Percentiles rank a stretch among this genome's conserved stretches.
phyloP scores from a whole-genome alignment of 2,888 invertebrate species.

The Ophion ventricosus region DNA sequence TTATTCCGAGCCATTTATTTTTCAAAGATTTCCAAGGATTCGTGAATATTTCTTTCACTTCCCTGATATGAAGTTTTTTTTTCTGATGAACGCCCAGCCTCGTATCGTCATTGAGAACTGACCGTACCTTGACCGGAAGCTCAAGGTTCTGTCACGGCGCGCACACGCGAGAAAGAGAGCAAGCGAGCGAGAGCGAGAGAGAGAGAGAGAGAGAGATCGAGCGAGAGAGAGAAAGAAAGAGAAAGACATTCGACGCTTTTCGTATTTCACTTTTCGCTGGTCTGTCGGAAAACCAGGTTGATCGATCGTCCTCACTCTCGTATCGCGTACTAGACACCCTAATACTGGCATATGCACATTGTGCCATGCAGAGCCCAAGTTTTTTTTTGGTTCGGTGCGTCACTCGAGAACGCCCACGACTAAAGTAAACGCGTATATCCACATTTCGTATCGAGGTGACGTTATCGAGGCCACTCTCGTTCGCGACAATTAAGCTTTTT shows the following conservation, averaged over 20 bases:
- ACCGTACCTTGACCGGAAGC: conserved; percentile 63
- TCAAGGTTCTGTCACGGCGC: conserved; percentile 55
- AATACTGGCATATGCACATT: conserved; percentile 21
- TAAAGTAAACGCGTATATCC: background rate
- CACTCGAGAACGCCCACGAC: conserved; percentile 34
- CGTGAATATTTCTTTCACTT: background rate
- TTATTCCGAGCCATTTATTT: background rate
- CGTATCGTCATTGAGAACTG: conserved; percentile 35
- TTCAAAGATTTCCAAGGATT: background rate
- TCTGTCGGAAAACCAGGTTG: conserved; percentile 58
- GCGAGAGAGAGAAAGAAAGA: conserved; percentile 15
- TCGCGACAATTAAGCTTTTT: background rate
- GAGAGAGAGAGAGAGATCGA: background rate
- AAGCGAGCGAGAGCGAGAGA: conserved; percentile 1
- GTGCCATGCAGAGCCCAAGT: conserved; percentile 2
- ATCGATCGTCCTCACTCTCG: conserved; percentile 57
- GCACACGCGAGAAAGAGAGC: conserved; percentile 23
- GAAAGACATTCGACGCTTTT: conserved; percentile 28
- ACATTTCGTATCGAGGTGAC: background rate
- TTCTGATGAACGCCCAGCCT: conserved; percentile 31
- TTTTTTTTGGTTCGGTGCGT: conserved; percentile 48
- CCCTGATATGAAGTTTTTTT: background rate
- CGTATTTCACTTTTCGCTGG: conserved; percentile 44
- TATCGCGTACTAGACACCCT: conserved; percentile 44
- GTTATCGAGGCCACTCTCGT: background rate